These are phyloP conservation scores for Cephonodes hylas DNA, from an alignment of 2,888 invertebrate genomes.

Conservation along the genomic window DNA sequence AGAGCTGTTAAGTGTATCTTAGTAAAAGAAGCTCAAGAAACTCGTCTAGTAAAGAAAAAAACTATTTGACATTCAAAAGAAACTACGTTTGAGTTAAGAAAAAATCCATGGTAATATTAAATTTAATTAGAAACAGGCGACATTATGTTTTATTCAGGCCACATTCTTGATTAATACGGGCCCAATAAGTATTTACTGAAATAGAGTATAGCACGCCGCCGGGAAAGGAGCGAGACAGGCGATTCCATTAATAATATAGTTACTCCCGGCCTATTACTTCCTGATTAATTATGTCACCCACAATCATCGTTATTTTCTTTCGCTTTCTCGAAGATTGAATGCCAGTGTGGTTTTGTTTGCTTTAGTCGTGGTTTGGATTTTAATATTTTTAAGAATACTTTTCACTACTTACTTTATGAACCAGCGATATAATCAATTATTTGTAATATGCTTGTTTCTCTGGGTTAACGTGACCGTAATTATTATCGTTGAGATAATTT, in stretches of 20 bases:
- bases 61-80: too few species aligned
- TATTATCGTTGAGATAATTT: too few species aligned
- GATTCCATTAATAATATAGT: slow-evolving; percentile 43
- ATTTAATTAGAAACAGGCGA: slow-evolving; percentile 4
- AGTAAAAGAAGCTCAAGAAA: too few species aligned
- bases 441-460: not conserved
- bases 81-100: not conserved
- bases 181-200: slow-evolving; percentile 26
- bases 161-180: slow-evolving; percentile 35
- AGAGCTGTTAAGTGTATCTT: too few species aligned
- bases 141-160: slow-evolving; percentile 36
- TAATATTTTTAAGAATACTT: not conserved
- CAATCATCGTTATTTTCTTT: slow-evolving; percentile 32
- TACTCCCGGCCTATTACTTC: slow-evolving; percentile 39
- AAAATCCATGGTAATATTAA: not conserved
- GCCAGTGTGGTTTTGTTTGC: not conserved
- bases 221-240: slow-evolving; percentile 22
- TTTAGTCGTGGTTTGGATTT: not conserved
- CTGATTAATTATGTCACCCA: slow-evolving; percentile 49
- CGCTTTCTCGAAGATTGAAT: slow-evolving; percentile 12
- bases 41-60: too few species aligned
- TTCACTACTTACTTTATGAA: not conserved
- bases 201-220: slow-evolving; percentile 23
- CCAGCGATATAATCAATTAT: not conserved
- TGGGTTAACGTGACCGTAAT: too few species aligned